Conservation (phyloP, 2,113 vertebrate species). For the Edolisoma coerulescens region DNA sequence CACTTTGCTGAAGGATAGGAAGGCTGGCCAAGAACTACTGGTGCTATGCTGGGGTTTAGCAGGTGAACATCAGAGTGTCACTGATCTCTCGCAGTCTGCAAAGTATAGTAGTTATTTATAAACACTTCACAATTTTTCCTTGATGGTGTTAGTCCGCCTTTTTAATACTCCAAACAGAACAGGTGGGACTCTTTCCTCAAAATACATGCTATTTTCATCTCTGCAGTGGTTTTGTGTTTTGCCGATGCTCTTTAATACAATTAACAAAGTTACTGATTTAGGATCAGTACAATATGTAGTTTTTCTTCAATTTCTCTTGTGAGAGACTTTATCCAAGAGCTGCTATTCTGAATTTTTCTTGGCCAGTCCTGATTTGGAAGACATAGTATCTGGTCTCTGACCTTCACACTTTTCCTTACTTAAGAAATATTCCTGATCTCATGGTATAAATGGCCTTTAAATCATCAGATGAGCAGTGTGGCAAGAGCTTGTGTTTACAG, state of each 20-base stretch:
- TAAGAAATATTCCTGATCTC: background rate
- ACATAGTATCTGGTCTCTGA: background rate
- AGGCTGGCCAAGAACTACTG: background rate
- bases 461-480: background rate
- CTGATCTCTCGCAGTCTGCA: background rate
- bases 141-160: background rate
- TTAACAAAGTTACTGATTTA: background rate
- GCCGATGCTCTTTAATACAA: background rate
- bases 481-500: background rate
- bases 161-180: background rate
- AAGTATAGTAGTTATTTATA: background rate
- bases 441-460: background rate
- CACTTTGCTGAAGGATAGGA: background rate
- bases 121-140: background rate
- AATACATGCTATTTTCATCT: background rate
- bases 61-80: background rate
- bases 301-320: background rate
- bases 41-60: rapidly evolving
- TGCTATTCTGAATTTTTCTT: background rate
- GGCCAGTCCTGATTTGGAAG: background rate
- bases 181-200: background rate
- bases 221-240: background rate
- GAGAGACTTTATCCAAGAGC: background rate
- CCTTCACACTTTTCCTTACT: background rate
- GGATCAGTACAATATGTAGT: background rate